Evolutionary conservation across 2,888 invertebrate genomes (phyloP), one percentile per base, ranked within the genome.

Genomic region (Aleiodes alternator): DNA sequence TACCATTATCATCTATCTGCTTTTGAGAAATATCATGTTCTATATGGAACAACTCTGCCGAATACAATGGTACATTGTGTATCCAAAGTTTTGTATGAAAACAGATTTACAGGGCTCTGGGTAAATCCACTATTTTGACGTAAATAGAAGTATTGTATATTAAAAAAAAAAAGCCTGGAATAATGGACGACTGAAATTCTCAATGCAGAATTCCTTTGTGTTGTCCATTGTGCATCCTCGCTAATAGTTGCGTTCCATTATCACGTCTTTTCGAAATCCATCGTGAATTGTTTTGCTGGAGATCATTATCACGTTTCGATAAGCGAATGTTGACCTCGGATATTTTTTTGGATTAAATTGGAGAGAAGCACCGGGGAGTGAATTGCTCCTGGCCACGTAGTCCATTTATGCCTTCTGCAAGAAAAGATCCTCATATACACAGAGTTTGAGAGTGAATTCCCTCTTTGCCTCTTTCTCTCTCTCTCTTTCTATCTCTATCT

Each of bases 331-430:
- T 53, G 53, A 53, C 53, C 14, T 64, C 9, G 6, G 16, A 53
- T 71, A 69, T 61, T 29, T 66, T 72, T 66, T 71, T 8, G 34
- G 0, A 38, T 12, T 12, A 56, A 43, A 50, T 9, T 16, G 12
- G 29, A 69, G 29, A 69, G 69, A 34, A 66, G 66, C 71, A 79
- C 72, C 68, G 80, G 79, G 77, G 79, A 66, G 78, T 80, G 80
- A 82, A 84, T 83, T 85, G 82, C 80, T 79, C 80, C 77, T 79
- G 78, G 81, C 82, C 82, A 84, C 84, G 84, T 85, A 83, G 80
- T 80, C 81, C 83, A 81, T 84, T 83, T 83, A 84, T 82, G 83
- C 81, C 80, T 80, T 9, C 11, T 82, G 81, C 82, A 83, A 82
- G 80, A 79, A 82, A 81, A 82, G 43, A 43, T 43, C 43, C 43